Conservation (phyloP, 2,797 vertebrate species). For the Erpetoichthys calabaricus region DNA sequence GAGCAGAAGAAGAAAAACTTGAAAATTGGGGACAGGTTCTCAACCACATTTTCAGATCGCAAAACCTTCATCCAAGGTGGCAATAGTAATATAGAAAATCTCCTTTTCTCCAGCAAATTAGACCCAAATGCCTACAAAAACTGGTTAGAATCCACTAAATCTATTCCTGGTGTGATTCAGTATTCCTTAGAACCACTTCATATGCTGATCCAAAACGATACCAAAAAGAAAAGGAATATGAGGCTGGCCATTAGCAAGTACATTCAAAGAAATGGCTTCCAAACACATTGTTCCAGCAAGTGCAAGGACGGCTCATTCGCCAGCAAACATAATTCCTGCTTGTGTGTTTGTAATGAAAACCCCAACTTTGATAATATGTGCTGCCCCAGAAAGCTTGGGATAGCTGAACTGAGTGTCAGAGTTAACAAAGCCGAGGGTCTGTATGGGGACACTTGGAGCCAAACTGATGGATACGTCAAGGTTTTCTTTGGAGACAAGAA, state of each 20-base stretch:
- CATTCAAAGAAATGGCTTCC: slow-evolving; percentile 50
- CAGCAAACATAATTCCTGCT: slow-evolving; percentile 39
- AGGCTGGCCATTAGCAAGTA: slow-evolving; percentile 48
- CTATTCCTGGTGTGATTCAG: slow-evolving; percentile 54
- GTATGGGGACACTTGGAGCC: slow-evolving; percentile 44
- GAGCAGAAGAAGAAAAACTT: slow-evolving; percentile 56
- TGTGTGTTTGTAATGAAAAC: slow-evolving; percentile 42
- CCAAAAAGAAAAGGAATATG: slow-evolving; percentile 44
- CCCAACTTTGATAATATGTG: slow-evolving; percentile 50
- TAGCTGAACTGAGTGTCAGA: slow-evolving; percentile 46
- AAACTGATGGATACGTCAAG: slow-evolving; percentile 62
- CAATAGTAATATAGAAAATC: slow-evolving; percentile 39
- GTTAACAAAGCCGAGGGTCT: slow-evolving; percentile 40
- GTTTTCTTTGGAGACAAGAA: slow-evolving; percentile 49
- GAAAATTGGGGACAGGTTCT: slow-evolving; percentile 41
- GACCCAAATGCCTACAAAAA: slow-evolving; percentile 38
- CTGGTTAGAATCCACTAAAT: slow-evolving; percentile 57
- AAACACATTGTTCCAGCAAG: slow-evolving; percentile 33
- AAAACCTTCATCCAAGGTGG: slow-evolving; percentile 51
- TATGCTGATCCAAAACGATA: slow-evolving; percentile 33
- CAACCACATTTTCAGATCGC: slow-evolving; percentile 58
- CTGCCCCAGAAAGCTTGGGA: slow-evolving; percentile 54
- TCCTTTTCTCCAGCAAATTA: slow-evolving; percentile 46
- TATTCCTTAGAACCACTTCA: slow-evolving; percentile 66
- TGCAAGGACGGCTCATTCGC: slow-evolving; percentile 29